These are phyloP conservation scores for Myotis davidii DNA, from an alignment of 2,113 vertebrate genomes.

Conservation along the genomic window DNA sequence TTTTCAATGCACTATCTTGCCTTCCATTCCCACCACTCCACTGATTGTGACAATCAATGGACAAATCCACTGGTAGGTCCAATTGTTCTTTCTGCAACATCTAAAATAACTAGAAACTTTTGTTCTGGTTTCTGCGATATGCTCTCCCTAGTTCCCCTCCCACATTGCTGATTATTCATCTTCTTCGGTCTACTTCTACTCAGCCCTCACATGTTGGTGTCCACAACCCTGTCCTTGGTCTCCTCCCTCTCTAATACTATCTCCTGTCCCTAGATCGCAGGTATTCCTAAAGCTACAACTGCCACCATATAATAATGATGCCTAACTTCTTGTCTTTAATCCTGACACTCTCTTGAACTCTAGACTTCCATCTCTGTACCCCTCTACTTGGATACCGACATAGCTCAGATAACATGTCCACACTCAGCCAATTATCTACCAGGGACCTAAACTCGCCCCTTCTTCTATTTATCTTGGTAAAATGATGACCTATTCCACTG, in stretches of 20 bases:
- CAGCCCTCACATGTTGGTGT: background rate
- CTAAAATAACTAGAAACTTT: background rate
- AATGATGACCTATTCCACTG: background rate
- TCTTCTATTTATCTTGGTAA: background rate
- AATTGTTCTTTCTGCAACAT: background rate
- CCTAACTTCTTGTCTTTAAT: background rate
- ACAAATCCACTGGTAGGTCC: background rate
- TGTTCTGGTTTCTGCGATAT: background rate
- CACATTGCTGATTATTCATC: background rate
- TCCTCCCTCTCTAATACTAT: background rate
- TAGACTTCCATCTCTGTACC: background rate
- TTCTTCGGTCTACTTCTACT: background rate
- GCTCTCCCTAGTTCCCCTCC: background rate
- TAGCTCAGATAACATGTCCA: background rate
- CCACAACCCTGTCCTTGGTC: background rate
- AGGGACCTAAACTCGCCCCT: background rate
- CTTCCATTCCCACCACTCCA: background rate
- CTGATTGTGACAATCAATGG: background rate
- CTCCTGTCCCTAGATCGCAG: background rate
- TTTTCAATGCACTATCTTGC: background rate
- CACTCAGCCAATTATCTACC: background rate
- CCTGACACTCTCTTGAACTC: background rate
- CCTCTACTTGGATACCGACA: background rate
- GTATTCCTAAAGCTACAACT: background rate
- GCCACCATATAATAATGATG: background rate